A percentile compares a stretch with the other conserved stretches of the same genome.
These are phyloP conservation scores for Cordilura impudica DNA, from an alignment of 2,888 invertebrate genomes.

Conservation along the genomic window DNA sequence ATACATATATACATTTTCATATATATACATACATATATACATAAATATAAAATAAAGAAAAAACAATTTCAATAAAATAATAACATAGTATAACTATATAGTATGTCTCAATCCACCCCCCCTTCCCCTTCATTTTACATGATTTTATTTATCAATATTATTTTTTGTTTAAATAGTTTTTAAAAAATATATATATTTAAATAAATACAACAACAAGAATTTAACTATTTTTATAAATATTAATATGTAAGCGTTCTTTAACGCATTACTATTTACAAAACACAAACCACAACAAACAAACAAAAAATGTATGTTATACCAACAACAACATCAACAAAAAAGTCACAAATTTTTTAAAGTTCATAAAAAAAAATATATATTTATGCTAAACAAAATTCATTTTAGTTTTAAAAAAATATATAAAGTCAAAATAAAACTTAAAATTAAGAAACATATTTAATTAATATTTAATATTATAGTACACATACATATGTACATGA, in stretches of 20 bases:
- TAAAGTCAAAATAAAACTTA: slow-evolving; percentile 37
- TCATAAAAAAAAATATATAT: slow-evolving; percentile 43
- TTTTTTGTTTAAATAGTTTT: slow-evolving; percentile 16
- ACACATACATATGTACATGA: slow-evolving; percentile 8
- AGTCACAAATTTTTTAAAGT: slow-evolving; percentile 53
- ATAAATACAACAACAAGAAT: slow-evolving; percentile 37
- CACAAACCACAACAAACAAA: slow-evolving; percentile 46
- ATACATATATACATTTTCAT: slow-evolving; percentile 6
- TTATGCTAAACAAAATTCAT: slow-evolving; percentile 18
- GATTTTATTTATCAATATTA: background rate
- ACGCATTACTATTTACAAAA: slow-evolving; percentile 63
- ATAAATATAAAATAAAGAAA: background rate
- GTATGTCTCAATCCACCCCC: too few relatives aligned
- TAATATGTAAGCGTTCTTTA: slow-evolving; percentile 40
- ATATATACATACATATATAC: background rate
- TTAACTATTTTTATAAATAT: slow-evolving; percentile 64
- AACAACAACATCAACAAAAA: too few relatives aligned
- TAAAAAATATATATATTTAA: slow-evolving; percentile 23
- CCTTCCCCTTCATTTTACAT: slow-evolving; percentile 9
- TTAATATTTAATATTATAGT: slow-evolving; percentile 24
- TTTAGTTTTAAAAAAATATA: slow-evolving; percentile 31
- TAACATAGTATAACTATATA: slow-evolving; percentile 6
- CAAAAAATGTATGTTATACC: slow-evolving; percentile 43
- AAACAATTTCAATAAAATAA: slow-evolving; percentile 8
- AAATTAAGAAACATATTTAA: slow-evolving; percentile 24